These are phyloP conservation scores for Paratilapia polleni DNA, from an alignment of 2,113 vertebrate genomes.

Conservation along the genomic window DNA sequence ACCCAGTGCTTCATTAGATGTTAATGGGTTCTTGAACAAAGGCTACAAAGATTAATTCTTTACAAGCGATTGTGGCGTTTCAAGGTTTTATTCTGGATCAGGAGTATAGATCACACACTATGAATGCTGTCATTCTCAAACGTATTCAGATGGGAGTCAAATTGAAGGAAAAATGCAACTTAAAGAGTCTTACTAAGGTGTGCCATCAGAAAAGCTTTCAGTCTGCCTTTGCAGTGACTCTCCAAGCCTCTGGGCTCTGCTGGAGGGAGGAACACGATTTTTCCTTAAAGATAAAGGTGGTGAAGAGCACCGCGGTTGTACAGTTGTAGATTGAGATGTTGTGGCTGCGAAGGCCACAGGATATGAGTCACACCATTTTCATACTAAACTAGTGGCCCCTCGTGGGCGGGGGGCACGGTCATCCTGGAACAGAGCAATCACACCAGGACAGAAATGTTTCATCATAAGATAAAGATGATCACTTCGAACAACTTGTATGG, in stretches of 20 bases:
- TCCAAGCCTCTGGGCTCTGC: too few relatives aligned
- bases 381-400: not conserved
- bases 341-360: too few relatives aligned
- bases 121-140: not conserved
- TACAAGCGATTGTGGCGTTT: not conserved
- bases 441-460: not conserved
- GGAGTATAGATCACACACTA: not conserved
- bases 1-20: not conserved
- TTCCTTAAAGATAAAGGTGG: not conserved
- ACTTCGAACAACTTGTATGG: not conserved
- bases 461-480: not conserved
- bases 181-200: not conserved
- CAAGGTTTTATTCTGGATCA: not conserved
- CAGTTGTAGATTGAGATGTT: too few relatives aligned
- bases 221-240: not conserved
- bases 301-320: not conserved
- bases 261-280: not conserved
- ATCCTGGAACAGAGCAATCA: not conserved
- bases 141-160: not conserved
- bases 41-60: not conserved
- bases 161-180: not conserved
- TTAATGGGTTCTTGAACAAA: not conserved
- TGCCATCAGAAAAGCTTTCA: not conserved
- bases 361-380: not conserved
- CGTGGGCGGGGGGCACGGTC: fast-evolving